Evolutionary conservation across 2,797 vertebrate genomes (phyloP), one percentile per base, ranked within the genome.

Genomic region (Gastrophryne carolinensis): DNA sequence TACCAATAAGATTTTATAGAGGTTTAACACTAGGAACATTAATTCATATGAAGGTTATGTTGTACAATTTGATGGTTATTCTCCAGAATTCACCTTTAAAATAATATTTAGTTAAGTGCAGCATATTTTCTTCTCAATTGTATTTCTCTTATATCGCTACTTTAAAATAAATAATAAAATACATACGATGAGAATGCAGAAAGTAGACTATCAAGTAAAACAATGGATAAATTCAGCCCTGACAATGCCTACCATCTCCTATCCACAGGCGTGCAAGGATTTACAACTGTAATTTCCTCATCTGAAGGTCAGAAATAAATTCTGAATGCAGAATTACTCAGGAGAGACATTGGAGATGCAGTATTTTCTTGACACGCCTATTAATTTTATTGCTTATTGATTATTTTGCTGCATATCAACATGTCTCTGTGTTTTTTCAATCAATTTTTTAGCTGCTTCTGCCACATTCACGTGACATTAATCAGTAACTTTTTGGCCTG

Each of bases 341-440:
- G 39, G 75, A 71, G 75, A 77, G 50, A 65, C 75, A 57, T 58
- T 29, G 60, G 60, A 77, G 67, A 56, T 12, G 60, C 75, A 65
- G 75, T 65, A 72, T 72, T 78, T 65, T 64, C 74, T 72, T 78
- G 60, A 58, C 68, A 78, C 52, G 53, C 66, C 67, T 78, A 72
- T 78, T 78, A 64, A 64, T 78, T 78, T 78, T 78, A 78, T 78
- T 78, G 68, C 67, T 34, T 72, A 72, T 78, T 72, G 75, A 78
- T 78, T 78, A 78, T 72, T 78, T 72, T 39, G 50, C 75, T 65
- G 60, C 75, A 72, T 64, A 77, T 78, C 29, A 78, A 72, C 60
- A 35, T 65, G 75, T 52, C 75, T 71, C 60, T 64, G 23, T 49
- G 74, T 77, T 71, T 71, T 60, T 77, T 57, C 60, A 71, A 58